Evolutionary conservation across 2,113 vertebrate genomes (phyloP).

Genomic region (Ariopsis seemanni): DNA sequence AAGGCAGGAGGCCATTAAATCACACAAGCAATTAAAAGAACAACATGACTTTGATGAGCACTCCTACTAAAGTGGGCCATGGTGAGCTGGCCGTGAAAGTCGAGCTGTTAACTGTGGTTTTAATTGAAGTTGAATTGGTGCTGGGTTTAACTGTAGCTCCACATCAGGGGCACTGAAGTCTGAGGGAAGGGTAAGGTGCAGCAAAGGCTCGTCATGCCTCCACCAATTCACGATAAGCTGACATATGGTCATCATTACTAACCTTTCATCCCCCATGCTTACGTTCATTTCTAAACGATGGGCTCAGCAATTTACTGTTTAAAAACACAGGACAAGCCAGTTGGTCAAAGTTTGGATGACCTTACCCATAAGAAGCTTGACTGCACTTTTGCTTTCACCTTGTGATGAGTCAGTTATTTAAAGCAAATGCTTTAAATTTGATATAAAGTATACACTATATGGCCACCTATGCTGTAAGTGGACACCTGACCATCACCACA

Average conservation of each 20-base stretch:
- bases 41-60: slow-evolving; percentile 58
- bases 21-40: slow-evolving; percentile 60
- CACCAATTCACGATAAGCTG: slow-evolving; percentile 32
- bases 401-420: neutral
- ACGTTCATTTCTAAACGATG: slow-evolving; percentile 11
- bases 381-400: neutral
- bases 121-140: slow-evolving; percentile 55
- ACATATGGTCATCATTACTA: slow-evolving; percentile 35
- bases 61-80: slow-evolving; percentile 35
- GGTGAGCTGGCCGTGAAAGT: slow-evolving; percentile 50
- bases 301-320: slow-evolving; percentile 4
- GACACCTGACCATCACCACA: neutral
- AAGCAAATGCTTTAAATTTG: too few species aligned
- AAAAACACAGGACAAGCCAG: neutral
- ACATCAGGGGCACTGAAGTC: slow-evolving; percentile 44
- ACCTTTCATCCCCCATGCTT: slow-evolving; percentile 14
- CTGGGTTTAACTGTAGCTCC: slow-evolving; percentile 49
- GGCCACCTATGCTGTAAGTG: neutral
- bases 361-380: slow-evolving; percentile 22
- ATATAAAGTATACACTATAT: neutral
- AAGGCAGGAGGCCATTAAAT: slow-evolving; percentile 60
- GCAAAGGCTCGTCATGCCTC: slow-evolving; percentile 18
- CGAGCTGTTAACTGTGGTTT: slow-evolving; percentile 55
- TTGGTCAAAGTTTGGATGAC: neutral
- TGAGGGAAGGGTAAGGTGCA: slow-evolving; percentile 9